These are phyloP conservation scores for Tetrax tetrax DNA, from an alignment of 2,113 vertebrate species.

Conservation along the genomic window DNA sequence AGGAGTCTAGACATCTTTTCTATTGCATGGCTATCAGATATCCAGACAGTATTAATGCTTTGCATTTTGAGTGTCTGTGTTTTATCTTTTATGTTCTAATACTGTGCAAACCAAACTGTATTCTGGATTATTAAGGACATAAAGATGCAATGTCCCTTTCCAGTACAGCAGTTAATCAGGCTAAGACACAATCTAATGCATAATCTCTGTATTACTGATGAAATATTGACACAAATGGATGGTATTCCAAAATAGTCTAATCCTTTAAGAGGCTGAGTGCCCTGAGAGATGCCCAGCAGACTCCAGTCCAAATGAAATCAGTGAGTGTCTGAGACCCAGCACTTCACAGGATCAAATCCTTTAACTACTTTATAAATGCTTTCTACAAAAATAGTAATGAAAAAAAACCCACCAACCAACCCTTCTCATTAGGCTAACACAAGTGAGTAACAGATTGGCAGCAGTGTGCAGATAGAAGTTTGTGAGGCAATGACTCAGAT, in stretches of 20 bases:
- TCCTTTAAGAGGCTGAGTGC: neutral
- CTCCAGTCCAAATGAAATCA: neutral
- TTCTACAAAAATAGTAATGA: neutral
- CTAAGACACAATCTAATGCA: neutral
- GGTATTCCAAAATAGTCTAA: neutral
- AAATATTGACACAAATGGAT: constrained; percentile 5
- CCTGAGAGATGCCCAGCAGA: neutral
- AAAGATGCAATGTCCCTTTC: neutral
- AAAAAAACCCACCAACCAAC: neutral
- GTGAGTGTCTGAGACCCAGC: neutral
- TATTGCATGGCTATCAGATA: neutral
- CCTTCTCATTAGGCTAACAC: neutral
- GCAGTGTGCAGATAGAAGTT: neutral
- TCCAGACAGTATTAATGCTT: neutral
- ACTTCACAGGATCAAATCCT: neutral
- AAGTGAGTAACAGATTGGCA: neutral
- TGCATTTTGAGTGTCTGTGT: neutral
- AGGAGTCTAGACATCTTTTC: neutral
- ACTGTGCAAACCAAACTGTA: neutral
- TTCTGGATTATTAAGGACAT: neutral
- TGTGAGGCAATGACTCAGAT: neutral
- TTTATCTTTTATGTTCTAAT: neutral
- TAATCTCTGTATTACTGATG: constrained; percentile 24
- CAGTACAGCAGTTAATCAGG: neutral
- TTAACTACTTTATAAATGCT: neutral